Evolutionary conservation across 2,113 vertebrate genomes (phyloP).

Genomic region (Sinocyclocheilus rhinocerous): DNA sequence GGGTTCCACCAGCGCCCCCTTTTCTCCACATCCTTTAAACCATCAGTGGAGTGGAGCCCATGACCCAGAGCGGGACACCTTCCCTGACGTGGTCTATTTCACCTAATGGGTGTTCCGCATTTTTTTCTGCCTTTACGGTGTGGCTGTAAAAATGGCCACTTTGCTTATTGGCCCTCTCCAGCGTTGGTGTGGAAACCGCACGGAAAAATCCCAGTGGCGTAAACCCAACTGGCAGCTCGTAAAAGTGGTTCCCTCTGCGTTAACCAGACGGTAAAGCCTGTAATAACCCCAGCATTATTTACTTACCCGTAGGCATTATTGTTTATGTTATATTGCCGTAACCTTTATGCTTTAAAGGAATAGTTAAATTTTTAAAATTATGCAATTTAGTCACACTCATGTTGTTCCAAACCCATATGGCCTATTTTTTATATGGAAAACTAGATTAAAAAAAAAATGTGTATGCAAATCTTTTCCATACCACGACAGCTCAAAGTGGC

Average conservation of each 20-base stretch:
- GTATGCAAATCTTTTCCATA: neutral
- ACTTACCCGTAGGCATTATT: constrained; percentile 9
- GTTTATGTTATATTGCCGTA: neutral
- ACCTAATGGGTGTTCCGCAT: constrained; percentile 64
- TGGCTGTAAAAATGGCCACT: constrained; percentile 52
- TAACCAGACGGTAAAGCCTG: constrained; percentile 52
- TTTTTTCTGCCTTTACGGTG: constrained; percentile 49
- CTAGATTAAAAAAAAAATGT: neutral
- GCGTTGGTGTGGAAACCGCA: constrained; percentile 57
- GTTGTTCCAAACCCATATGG: neutral
- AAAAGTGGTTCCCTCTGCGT: constrained; percentile 53
- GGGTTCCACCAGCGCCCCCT: constrained; percentile 46
- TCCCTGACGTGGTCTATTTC: constrained; percentile 69
- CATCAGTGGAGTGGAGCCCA: constrained; percentile 74
- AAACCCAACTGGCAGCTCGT: constrained; percentile 48
- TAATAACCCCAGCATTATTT: constrained; percentile 44
- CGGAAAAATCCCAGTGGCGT: constrained; percentile 62
- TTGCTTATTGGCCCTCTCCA: constrained; percentile 32
- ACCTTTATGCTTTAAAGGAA: neutral
- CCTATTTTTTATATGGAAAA: neutral
- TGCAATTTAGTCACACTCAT: neutral
- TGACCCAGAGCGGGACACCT: constrained; percentile 75
- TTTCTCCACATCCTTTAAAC: constrained; percentile 66
- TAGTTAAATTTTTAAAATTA: neutral
- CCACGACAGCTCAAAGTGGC: neutral